Base-by-base conservation (phyloP, 2,113 vertebrate genomes). In the Zeus faber region DNA sequence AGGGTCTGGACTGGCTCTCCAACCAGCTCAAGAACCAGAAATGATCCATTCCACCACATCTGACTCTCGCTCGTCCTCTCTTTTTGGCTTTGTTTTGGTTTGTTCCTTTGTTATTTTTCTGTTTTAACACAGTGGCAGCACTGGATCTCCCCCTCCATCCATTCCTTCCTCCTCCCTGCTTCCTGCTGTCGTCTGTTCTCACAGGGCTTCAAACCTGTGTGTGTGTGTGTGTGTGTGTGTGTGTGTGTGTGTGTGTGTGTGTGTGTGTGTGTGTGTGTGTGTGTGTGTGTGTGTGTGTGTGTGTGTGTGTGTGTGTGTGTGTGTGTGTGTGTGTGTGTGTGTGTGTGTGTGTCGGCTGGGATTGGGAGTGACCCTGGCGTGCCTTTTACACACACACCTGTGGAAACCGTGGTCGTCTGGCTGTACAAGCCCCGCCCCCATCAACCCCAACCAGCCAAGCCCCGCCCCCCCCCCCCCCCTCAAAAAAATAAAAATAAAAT, bases 1-100 rank as follows among this genome's bases (percentile, higher is more conserved):
- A 94, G 83, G 90, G 91, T 54, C 88, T 93, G 50, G 89, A 92
- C 83, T 93, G 91, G 91, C 90, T 94, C 65, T 91, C 91, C 83
- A 91, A 89, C 83, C 91, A 93, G 84, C 87, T 92, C 35, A 90
- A 89, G 79, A 91, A 86, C 81, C 87, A 89, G 85, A 93, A 93
- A 87, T 92, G 89, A 93, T 90, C 81, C 84, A 89, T 89, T 89
- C 85, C 87, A 81, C 58, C 72, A 45, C 39, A 80, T 74, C 76
- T 66, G 47, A 46, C 40, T 67, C 74, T 74, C 69, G 52, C 75
- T 71, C 81, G 54, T 70, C 65, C 46, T 70, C 77, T 72, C 45
- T 81, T 84, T 74, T 47, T 73, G n/a, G n/a, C 62, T 76, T 37
- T 37, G 11, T 37, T 11, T 37, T 37, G 33, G n/a, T 37, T 24